Conservation (phyloP, 2,797 vertebrate species). For the Trematomus bernacchii region DNA sequence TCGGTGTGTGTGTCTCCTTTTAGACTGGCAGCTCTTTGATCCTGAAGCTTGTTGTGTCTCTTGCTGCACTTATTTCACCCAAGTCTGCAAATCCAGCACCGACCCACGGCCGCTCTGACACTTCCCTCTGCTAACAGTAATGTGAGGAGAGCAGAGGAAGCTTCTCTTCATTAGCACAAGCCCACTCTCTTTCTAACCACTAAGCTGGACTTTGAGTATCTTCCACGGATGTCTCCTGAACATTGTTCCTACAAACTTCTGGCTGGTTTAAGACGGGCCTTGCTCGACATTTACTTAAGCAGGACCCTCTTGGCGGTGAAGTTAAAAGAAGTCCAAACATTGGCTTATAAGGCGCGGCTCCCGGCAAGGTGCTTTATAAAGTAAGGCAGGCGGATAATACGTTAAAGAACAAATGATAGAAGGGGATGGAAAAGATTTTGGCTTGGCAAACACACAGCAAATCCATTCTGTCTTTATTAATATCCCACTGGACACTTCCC, state of each 20-base stretch:
- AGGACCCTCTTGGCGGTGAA: constrained; percentile 63
- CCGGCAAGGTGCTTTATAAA: constrained; percentile 71
- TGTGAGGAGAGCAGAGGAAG: constrained; percentile 35
- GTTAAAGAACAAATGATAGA: constrained; percentile 53
- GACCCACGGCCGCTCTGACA: constrained; percentile 16
- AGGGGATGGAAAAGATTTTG: constrained; percentile 64
- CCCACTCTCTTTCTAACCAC: constrained; percentile 32
- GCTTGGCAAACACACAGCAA: constrained; percentile 65
- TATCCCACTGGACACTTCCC: constrained; percentile 52
- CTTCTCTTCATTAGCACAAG: constrained; percentile 35
- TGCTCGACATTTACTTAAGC: constrained; percentile 68
- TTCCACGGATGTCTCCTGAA: constrained; percentile 32
- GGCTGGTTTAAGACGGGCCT: constrained; percentile 47
- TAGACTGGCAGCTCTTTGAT: constrained; percentile 67
- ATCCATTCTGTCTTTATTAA: constrained; percentile 63
- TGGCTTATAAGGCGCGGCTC: constrained; percentile 82
- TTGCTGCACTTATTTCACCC: constrained; percentile 47
- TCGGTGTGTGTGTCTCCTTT: constrained; percentile 29
- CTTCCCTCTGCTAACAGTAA: constrained; percentile 36
- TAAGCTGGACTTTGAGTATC: constrained; percentile 42
- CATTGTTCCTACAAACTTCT: constrained; percentile 45
- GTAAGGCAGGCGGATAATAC: constrained; percentile 53
- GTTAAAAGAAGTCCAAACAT: constrained; percentile 82
- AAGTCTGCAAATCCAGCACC: constrained; percentile 51
- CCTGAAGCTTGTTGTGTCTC: constrained; percentile 56